A percentile compares a stretch with the other conserved stretches of the same genome.
Conservation (phyloP, 2,113 vertebrate genomes). For the Acrocephalus kingi region DNA sequence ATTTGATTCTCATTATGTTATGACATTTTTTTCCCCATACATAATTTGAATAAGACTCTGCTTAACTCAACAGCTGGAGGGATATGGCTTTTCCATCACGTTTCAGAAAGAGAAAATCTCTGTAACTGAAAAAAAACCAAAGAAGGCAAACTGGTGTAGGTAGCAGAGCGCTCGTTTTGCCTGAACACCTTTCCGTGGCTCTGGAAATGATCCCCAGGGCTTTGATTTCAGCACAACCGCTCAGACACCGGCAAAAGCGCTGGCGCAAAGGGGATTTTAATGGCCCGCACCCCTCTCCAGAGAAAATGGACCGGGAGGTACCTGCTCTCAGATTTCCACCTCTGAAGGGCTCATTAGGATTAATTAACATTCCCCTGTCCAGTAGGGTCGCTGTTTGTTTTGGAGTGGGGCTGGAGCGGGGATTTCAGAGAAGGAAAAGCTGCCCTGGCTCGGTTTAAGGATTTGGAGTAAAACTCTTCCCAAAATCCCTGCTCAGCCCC, state of each 20-base stretch:
- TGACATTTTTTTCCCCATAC: constrained; percentile 46
- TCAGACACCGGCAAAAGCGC: background rate
- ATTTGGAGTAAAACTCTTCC: background rate
- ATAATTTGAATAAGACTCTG: constrained; percentile 68
- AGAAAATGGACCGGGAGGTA: background rate
- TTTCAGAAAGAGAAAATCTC: background rate
- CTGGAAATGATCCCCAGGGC: background rate
- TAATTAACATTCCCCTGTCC: background rate
- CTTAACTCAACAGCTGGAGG: constrained; percentile 64
- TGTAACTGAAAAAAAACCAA: background rate
- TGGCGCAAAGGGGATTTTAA: background rate
- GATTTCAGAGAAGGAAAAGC: background rate
- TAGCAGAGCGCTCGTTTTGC: background rate
- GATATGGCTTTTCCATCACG: background rate
- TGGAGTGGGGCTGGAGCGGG: background rate
- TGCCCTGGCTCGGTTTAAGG: background rate
- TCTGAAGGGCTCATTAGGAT: background rate
- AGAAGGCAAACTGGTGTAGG: background rate
- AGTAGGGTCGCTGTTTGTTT: background rate
- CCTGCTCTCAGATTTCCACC: background rate
- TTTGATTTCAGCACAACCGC: background rate
- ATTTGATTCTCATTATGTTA: constrained; percentile 69
- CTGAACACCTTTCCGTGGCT: background rate
- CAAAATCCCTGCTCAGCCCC: background rate
- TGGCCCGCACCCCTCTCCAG: background rate